Evolutionary conservation across 1,140 invertebrate species (phyloP).

Genomic region (Drosophila navojoa): DNA sequence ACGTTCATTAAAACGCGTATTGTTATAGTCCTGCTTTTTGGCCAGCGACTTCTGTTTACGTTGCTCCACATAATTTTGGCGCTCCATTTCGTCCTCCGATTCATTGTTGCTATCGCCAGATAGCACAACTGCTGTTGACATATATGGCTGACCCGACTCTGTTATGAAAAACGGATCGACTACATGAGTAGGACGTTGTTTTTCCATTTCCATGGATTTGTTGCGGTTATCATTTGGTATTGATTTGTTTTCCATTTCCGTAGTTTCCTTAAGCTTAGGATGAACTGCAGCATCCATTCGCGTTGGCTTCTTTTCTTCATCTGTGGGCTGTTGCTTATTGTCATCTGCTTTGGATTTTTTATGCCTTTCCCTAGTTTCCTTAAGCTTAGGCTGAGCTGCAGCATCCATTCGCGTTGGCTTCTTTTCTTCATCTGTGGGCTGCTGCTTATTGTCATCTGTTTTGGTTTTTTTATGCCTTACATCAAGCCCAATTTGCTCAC

Average conservation of each 20-base stretch:
- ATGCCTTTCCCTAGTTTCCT: too few species aligned
- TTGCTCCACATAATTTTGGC: background rate
- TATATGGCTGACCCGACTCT: slow-evolving; percentile 85
- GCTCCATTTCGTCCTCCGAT: slow-evolving; percentile 29
- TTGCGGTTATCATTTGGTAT: background rate
- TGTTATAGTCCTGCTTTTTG: slow-evolving; percentile 10
- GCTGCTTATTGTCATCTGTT: background rate
- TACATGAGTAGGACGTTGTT: slow-evolving; percentile 62
- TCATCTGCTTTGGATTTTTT: background rate
- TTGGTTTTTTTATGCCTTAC: background rate
- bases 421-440: background rate
- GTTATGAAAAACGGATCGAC: slow-evolving; percentile 87
- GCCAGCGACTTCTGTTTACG: background rate
- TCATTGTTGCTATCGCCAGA: slow-evolving; percentile 46
- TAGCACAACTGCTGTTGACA: slow-evolving; percentile 84
- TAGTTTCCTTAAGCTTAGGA: background rate
- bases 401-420: background rate
- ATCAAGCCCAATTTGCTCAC: background rate
- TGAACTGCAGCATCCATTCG: too few species aligned
- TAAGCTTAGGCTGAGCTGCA: background rate
- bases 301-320: background rate
- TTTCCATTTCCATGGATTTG: slow-evolving; percentile 27
- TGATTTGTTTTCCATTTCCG: background rate
- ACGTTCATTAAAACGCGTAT: slow-evolving; percentile 7
- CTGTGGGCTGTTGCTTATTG: background rate